Conservation (phyloP, 2,797 vertebrate genomes). For the Bradypodion pumilum region DNA sequence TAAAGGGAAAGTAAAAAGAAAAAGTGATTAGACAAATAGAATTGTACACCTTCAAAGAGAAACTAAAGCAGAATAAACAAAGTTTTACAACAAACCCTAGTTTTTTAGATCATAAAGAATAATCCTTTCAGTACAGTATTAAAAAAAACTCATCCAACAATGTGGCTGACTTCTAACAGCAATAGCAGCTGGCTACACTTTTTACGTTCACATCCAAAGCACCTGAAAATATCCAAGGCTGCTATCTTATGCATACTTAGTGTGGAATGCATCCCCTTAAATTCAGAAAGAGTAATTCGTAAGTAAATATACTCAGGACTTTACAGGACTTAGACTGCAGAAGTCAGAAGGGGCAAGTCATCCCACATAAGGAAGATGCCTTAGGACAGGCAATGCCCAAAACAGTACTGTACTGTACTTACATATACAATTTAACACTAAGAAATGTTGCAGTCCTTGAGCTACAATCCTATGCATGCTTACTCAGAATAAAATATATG, state of each 20-base stretch:
- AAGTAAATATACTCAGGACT: background rate
- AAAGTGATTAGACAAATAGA: background rate
- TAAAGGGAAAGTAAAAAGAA: background rate
- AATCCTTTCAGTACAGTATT: too few relatives aligned
- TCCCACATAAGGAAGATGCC: background rate
- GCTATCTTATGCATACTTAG: background rate
- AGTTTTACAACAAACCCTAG: background rate
- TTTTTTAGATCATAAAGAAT: too few relatives aligned
- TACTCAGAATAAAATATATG: background rate
- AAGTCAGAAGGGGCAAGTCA: background rate
- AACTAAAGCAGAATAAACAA: background rate
- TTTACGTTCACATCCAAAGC: background rate
- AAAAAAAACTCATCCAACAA: background rate
- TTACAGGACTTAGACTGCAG: background rate
- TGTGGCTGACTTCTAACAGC: background rate
- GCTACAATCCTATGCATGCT: background rate
- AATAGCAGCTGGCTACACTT: background rate
- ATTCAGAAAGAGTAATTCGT: background rate
- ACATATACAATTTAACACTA: background rate
- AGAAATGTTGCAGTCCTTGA: background rate
- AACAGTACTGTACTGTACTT: background rate
- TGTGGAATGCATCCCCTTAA: background rate
- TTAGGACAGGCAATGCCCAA: background rate
- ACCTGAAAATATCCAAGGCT: background rate
- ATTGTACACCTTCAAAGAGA: background rate